Conservation (phyloP, 2,113 vertebrate genomes). For the Rafetus swinhoei region DNA sequence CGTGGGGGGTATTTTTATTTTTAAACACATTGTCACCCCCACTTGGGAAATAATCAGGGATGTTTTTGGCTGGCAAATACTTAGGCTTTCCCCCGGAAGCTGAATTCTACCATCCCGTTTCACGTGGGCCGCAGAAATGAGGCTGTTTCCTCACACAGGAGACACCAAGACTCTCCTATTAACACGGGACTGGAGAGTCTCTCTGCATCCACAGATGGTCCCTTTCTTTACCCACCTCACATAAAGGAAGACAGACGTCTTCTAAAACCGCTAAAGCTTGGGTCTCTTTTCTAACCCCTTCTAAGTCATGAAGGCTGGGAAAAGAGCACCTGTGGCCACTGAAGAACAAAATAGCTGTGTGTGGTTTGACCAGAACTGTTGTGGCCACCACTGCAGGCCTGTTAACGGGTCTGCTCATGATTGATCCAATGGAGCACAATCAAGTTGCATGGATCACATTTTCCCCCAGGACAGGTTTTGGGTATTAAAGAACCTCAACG, state of each 20-base stretch:
- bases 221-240: neutral
- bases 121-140: neutral
- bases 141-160: rapidly evolving
- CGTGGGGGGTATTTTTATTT: neutral
- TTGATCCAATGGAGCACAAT: neutral
- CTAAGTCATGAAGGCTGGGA: neutral
- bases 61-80: neutral
- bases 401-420: rapidly evolving
- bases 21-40: neutral
- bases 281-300: neutral
- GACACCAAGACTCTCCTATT: neutral
- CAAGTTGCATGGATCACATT: neutral
- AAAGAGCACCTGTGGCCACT: neutral
- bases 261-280: neutral
- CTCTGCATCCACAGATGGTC: rapidly evolving
- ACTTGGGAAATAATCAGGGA: neutral
- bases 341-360: neutral
- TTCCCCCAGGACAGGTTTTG: slow-evolving; percentile 31
- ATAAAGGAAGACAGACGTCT: neutral
- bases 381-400: neutral
- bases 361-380: neutral
- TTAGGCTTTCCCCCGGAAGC: neutral
- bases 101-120: rapidly evolving
- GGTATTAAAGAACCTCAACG: slow-evolving; percentile 61
- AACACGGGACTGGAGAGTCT: rapidly evolving